Evolutionary conservation across 2,888 invertebrate genomes (phyloP), one percentile per base, ranked within the genome.

Genomic region (Andricus curvator): DNA sequence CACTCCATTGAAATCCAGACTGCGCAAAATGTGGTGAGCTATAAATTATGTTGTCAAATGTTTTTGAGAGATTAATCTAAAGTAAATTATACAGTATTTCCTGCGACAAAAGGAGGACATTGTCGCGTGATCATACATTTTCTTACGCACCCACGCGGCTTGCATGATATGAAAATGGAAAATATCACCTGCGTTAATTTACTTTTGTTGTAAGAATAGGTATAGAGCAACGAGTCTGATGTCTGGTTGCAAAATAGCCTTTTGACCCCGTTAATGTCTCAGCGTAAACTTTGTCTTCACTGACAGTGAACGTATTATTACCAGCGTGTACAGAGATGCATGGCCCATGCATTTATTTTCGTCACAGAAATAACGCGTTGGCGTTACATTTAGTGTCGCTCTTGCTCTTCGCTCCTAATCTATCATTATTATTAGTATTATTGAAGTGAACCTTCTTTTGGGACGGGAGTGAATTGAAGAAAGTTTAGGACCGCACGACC

Each of bases 281-380:
- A 25, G 64, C 77, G 33, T 77, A 77, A 77, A 77, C 77, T 77
- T 77, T 56, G 56, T 65, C 64, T 41, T 44, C 25, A 20, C 29
- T 48, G 77, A 77, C 62, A 77, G 77, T 25, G n/a, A 64, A 44
- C 77, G 48, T 62, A 65, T 62, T 77, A 62, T 62, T 64, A 48
- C 64, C 64, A 62, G 60, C 62, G 33, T 48, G 33, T 37, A 33
- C 76, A 76, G 37, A 77, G 77, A 64, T 77, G 41, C 64, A 77
- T 77, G 22, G 37, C 8, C 48, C 33, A 48, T 56, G 74, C 56
- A 74, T 33, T 74, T 74, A 74, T 74, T 74, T 74, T 74, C 51
- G 74, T 56, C 74, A 74, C 33, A n/a, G 33, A 74, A n/a, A 74
- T 29, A 44, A 13, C n/a, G 51, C 20, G 70, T 51, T 51, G 20